Evolutionary conservation across 2,888 invertebrate genomes (phyloP).

Genomic region (Melinaea menophilus): DNA sequence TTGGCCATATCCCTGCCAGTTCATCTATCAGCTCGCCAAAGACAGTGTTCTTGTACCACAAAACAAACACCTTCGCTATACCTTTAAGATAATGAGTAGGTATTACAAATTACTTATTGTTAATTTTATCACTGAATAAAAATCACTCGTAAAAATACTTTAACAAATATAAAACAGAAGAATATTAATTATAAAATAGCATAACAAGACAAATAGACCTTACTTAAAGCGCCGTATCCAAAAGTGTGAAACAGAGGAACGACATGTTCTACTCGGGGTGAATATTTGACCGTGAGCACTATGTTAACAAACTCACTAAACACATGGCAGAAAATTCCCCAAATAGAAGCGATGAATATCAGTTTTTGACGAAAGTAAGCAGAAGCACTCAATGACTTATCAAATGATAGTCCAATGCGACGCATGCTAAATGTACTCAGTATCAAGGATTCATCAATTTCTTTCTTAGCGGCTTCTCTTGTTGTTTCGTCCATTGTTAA

Average conservation of each 20-base stretch:
- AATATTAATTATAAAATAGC: no score
- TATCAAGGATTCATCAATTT: constrained; percentile 57
- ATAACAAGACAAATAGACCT: constrained; percentile 32
- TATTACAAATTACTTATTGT: not conserved
- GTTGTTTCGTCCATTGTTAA: constrained; percentile 12
- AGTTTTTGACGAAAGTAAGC: constrained; percentile 50
- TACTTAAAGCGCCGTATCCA: constrained; percentile 69
- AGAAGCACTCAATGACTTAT: constrained; percentile 34
- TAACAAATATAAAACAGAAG: no score
- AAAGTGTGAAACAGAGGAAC: constrained; percentile 70
- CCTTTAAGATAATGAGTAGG: not conserved
- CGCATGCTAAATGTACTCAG: constrained; percentile 55
- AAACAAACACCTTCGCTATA: constrained; percentile 5
- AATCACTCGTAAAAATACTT: not conserved
- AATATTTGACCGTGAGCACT: constrained; percentile 58
- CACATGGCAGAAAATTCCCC: constrained; percentile 61
- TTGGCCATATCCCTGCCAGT: constrained; percentile 6
- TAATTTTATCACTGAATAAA: not conserved
- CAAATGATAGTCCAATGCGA: constrained; percentile 59
- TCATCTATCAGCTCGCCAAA: constrained; percentile 8
- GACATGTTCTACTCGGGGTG: constrained; percentile 67
- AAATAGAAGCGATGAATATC: constrained; percentile 52
- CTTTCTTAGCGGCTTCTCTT: constrained; percentile 51
- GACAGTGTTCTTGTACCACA: constrained; percentile 4
- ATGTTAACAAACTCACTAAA: constrained; percentile 62